phyloP scores from a whole-genome alignment of 2,888 invertebrate genomes.

The Scrobipalpa costella region DNA sequence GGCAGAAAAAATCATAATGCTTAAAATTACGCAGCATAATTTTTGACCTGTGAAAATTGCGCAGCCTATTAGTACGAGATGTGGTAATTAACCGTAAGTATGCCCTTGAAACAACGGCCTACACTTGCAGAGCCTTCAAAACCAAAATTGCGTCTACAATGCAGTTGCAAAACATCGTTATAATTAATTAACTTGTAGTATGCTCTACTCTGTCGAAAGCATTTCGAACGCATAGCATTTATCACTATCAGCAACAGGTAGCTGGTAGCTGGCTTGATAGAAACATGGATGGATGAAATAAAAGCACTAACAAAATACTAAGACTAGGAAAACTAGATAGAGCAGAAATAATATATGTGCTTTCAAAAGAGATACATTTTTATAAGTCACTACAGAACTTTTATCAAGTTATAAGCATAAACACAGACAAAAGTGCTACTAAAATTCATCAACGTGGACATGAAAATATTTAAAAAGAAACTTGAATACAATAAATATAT shows the following conservation, averaged over 20 bases:
- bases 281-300: too few relatives aligned
- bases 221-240: conserved; percentile 42
- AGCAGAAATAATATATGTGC: background rate
- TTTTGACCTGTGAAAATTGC: conserved; percentile 7
- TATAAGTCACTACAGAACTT: too few relatives aligned
- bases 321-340: background rate
- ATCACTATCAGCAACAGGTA: conserved; percentile 34
- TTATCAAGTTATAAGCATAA: too few relatives aligned
- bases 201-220: conserved; percentile 36
- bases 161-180: conserved; percentile 27
- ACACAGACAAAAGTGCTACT: too few relatives aligned
- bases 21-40: background rate
- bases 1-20: too few relatives aligned
- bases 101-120: conserved; percentile 21
- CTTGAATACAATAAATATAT: too few relatives aligned
- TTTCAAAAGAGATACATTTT: too few relatives aligned
- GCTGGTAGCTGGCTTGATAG: background rate
- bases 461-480: too few relatives aligned
- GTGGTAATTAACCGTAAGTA: conserved; percentile 13
- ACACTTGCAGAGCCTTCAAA: conserved; percentile 21
- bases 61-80: conserved; percentile 9
- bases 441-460: too few relatives aligned
- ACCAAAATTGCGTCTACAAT: conserved; percentile 26
- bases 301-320: too few relatives aligned
- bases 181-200: conserved; percentile 26